Evolutionary conservation across 2,113 vertebrate genomes (phyloP).

Genomic region (Cyprinodon brontotheroides): DNA sequence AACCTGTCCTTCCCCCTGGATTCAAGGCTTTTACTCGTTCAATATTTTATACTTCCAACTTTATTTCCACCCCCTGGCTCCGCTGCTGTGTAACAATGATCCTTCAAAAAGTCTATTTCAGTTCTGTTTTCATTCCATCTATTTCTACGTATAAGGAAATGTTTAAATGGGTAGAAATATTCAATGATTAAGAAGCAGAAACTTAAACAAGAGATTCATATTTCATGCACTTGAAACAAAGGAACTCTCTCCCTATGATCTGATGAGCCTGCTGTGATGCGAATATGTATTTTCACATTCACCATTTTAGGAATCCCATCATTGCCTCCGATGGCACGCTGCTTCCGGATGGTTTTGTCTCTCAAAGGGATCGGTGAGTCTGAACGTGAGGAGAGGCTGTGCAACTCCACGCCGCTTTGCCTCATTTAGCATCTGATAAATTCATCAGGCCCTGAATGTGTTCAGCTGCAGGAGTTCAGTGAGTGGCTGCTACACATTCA

Average conservation of each 20-base stretch:
- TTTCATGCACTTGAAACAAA: background rate
- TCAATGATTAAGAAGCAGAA: background rate
- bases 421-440: conserved; percentile 71
- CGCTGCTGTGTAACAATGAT: background rate
- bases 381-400: conserved; percentile 44
- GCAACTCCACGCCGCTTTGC: conserved; percentile 39
- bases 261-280: background rate
- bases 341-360: conserved; percentile 4
- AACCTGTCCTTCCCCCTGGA: background rate
- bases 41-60: conserved; percentile 1
- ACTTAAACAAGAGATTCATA: background rate
- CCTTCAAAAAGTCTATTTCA: background rate
- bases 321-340: background rate
- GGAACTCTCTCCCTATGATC: background rate
- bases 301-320: background rate
- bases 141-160: background rate
- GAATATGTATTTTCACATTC: background rate
- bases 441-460: conserved; percentile 60
- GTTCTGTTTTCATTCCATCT: background rate
- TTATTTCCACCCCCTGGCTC: background rate
- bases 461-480: conserved; percentile 53
- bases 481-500: conserved; percentile 60
- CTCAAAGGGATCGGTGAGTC: conserved; percentile 21
- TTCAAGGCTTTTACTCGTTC: conserved; percentile 1
- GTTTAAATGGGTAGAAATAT: background rate